Evolutionary conservation across 2,888 invertebrate species (phyloP).

Genomic region (Athetis lepigone): DNA sequence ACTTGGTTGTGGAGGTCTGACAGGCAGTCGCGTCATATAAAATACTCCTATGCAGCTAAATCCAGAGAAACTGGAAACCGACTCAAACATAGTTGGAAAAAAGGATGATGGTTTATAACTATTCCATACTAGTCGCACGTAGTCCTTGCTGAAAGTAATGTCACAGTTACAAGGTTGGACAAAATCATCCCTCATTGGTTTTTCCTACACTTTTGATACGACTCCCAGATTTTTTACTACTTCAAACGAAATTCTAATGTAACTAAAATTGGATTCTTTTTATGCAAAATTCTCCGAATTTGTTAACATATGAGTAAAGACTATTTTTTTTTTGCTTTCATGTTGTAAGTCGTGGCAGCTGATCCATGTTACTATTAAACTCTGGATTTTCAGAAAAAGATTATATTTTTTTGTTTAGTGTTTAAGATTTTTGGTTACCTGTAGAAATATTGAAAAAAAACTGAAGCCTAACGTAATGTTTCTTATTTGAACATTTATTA

Average conservation of each 20-base stretch:
- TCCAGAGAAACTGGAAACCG: no score
- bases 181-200: no score
- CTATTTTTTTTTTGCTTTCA: slow-evolving; percentile 25
- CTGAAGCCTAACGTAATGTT: not conserved
- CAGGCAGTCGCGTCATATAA: no score
- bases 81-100: no score
- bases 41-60: no score
- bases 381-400: slow-evolving; percentile 23
- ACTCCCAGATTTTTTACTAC: slow-evolving; percentile 2
- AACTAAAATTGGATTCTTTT: slow-evolving; percentile 14
- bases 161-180: no score
- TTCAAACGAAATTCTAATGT: slow-evolving; percentile 18
- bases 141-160: not conserved
- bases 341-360: slow-evolving; percentile 9
- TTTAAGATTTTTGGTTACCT: slow-evolving; percentile 18
- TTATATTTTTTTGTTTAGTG: slow-evolving; percentile 13
- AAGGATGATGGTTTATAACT: no score
- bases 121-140: not conserved
- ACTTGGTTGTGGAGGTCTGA: no score
- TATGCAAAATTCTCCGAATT: slow-evolving; percentile 22
- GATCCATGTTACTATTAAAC: slow-evolving; percentile 28
- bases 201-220: no score
- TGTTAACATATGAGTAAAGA: slow-evolving; percentile 8
- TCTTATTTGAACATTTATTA: no score
- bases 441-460: not conserved